Percentiles rank a stretch among this genome's conserved stretches.
phyloP scores from a whole-genome alignment of 2,888 invertebrate species.

The Sarcophaga variegata region DNA sequence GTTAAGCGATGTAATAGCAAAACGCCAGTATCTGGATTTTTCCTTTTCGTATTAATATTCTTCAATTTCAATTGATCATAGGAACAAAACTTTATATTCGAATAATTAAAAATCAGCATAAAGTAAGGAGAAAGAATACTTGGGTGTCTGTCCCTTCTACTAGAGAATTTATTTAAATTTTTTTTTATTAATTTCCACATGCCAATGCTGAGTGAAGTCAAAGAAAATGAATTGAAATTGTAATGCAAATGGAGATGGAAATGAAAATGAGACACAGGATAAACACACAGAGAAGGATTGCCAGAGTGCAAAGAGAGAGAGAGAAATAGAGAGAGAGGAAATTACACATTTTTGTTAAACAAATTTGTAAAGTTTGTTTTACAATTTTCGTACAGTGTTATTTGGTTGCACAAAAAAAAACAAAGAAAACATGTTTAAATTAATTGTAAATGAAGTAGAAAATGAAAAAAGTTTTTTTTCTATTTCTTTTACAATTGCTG shows the following conservation, averaged over 20 bases:
- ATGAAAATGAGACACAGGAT: constrained; percentile 28
- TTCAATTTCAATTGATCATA: no score
- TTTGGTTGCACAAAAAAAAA: neutral
- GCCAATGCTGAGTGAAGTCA: constrained; percentile 41
- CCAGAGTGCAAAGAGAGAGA: neutral
- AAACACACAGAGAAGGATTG: neutral
- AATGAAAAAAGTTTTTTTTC: constrained; percentile 41
- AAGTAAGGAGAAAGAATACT: neutral
- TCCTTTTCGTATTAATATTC: no score
- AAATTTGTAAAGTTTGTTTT: constrained; percentile 59
- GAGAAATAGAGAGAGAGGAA: neutral
- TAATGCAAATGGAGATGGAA: constrained; percentile 15
- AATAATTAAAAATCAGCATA: fast-evolving
- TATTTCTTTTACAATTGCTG: neutral
- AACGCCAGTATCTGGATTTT: no score
- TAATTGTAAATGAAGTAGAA: constrained; percentile 61
- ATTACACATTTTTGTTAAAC: constrained; percentile 17
- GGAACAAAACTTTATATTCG: no score
- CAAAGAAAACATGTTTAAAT: constrained; percentile 38
- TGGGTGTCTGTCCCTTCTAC: neutral
- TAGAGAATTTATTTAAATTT: neutral
- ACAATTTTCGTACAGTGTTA: neutral
- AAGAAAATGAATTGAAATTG: constrained; percentile 17
- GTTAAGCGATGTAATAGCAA: no score
- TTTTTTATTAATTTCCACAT: constrained; percentile 25